Evolutionary conservation across 2,797 vertebrate species (phyloP).

Genomic region (Sebastolobus altivelis): DNA sequence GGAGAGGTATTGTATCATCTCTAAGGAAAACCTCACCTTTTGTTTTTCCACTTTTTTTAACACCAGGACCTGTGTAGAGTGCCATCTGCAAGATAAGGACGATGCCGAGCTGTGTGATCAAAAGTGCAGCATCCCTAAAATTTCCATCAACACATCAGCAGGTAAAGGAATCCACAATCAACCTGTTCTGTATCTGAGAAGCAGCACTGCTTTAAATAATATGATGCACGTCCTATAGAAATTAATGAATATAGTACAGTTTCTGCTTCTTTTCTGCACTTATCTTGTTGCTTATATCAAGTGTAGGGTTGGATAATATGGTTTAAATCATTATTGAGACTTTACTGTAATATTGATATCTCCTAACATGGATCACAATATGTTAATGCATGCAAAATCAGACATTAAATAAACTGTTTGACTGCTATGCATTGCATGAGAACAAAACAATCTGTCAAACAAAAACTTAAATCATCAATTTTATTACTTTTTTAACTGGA

Average conservation of each 20-base stretch:
- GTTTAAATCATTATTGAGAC: not conserved
- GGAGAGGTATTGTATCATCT: conserved; percentile 19
- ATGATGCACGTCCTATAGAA: no score
- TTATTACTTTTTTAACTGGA: not conserved
- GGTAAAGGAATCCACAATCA: conserved; percentile 80
- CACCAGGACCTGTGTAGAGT: conserved; percentile 94
- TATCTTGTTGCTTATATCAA: not conserved
- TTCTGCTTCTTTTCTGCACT: not conserved
- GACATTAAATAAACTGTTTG: not conserved
- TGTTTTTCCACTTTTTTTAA: conserved; percentile 39
- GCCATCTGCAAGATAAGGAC: conserved; percentile 88
- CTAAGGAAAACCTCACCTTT: conserved; percentile 59
- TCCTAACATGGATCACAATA: not conserved
- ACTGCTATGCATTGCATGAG: not conserved
- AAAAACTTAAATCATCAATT: not conserved
- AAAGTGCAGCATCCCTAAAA: conserved; percentile 88
- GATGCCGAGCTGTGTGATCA: conserved; percentile 85
- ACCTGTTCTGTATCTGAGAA: not conserved
- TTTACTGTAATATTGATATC: not conserved
- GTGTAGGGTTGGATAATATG: not conserved
- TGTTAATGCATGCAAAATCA: not conserved
- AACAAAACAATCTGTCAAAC: not conserved
- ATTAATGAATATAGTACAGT: not conserved
- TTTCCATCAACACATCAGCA: conserved; percentile 87
- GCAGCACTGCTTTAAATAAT: no score